phyloP scores from a whole-genome alignment of 2,797 vertebrate genomes.

The Mormyrops attenuatus region DNA sequence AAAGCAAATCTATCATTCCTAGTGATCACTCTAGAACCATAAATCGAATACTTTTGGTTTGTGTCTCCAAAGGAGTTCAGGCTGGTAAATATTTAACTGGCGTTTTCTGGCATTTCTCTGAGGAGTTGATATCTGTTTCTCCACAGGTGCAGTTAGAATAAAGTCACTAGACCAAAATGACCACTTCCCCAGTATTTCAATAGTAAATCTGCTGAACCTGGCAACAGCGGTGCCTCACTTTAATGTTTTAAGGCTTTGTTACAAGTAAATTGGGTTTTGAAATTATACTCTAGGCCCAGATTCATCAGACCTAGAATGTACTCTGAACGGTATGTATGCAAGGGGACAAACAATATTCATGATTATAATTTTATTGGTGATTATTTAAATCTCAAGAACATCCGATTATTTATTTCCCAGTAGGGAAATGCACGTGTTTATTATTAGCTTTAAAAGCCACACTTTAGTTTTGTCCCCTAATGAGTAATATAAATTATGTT shows the following conservation, averaged over 20 bases:
- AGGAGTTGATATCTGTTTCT: background rate
- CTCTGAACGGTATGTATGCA: background rate
- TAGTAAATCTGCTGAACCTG: background rate
- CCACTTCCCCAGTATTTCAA: background rate
- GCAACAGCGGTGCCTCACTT: background rate
- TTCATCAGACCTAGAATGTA: background rate
- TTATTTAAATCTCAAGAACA: background rate
- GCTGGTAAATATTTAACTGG: background rate
- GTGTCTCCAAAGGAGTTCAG: background rate
- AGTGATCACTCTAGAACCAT: background rate
- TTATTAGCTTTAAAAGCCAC: conserved; percentile 17
- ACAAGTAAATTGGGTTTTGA: background rate
- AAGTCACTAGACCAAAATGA: background rate
- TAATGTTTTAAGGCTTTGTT: background rate
- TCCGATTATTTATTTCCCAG: background rate
- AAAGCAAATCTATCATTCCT: background rate
- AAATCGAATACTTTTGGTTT: background rate
- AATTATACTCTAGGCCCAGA: background rate
- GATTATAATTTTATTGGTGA: conserved; percentile 1
- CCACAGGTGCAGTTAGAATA: background rate
- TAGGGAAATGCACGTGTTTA: background rate
- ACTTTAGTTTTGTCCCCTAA: conserved; percentile 13
- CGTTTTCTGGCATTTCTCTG: background rate
- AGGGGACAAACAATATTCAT: background rate
- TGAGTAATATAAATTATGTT: conserved; percentile 25